Evolutionary conservation across 1,140 invertebrate genomes (phyloP), one percentile per base, ranked within the genome.

Genomic region (Solenopsis fugax): DNA sequence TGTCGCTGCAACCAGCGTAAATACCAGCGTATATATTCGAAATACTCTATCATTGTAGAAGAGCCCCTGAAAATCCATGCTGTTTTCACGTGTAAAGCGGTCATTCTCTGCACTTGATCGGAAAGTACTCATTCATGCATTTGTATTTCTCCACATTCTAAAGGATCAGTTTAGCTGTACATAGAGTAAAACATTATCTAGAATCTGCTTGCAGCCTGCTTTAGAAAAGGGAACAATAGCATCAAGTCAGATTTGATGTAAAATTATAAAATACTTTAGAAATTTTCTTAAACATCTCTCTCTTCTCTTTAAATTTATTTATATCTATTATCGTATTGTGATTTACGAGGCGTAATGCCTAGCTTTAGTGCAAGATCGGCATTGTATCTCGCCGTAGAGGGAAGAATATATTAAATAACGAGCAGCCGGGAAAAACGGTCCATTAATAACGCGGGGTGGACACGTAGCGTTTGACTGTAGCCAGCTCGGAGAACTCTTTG

Each of bases 401-500:
- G 37, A 71, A 29, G 37, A 71, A 29, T 45, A 54, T 69, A 81
- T 81, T 58, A 56, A 60, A 71, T 64, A 81, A 67, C 64, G 34
- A 71, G 21, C 21, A n/a, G 10, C 50, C 37, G 21, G 64, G 21
- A 18, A 41, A 71, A 56, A 65, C 29, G 52, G 0, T 71, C 16
- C 48, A 81, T 81, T 71, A 81, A 71, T 71, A 71, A 81, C 6
- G 16, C 64, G 21, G n/a, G 10, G 50, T 41, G 37, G 50, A 56
- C 78, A 71, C 78, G n/a, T 45, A 69, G 50, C 77, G 50, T 81
- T 80, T 67, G 77, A 81, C 34, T 41, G 50, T 58, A 81, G 62
- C 37, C 48, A 52, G 48, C 21, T 45, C 77, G 48, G n/a, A 67
- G 37, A 71, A 41, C 78, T 81, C 78, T 81, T 81, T 81, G 78